Evolutionary conservation across 2,797 vertebrate species (phyloP).

Genomic region (Alfaro cultratus): DNA sequence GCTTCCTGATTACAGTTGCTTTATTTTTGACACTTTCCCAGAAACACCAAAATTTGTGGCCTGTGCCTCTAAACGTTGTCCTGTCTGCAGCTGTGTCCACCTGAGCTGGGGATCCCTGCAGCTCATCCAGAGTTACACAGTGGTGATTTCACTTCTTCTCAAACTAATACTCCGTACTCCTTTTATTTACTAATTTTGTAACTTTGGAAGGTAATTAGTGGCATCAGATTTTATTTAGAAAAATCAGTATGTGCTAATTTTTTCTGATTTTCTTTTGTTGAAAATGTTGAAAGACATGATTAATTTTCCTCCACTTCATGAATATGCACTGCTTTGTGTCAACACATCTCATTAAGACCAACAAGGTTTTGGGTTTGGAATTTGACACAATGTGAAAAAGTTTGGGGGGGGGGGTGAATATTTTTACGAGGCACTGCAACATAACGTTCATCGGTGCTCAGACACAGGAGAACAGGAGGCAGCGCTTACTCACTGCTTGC

Average conservation of each 20-base stretch:
- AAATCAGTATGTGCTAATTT: background rate
- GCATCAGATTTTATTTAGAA: background rate
- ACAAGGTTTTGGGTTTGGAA: background rate
- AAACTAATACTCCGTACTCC: background rate
- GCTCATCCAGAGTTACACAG: background rate
- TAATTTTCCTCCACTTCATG: background rate
- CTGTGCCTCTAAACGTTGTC: background rate
- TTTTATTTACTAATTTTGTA: background rate
- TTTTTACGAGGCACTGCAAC: background rate
- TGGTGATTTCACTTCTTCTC: background rate
- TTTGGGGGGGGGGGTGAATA: background rate
- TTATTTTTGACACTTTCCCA: background rate
- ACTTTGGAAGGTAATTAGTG: background rate
- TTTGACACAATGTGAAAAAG: background rate
- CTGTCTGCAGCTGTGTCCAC: background rate
- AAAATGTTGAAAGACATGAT: background rate
- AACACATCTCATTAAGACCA: background rate
- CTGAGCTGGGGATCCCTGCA: background rate
- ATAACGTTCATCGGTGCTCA: background rate
- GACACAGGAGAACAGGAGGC: background rate
- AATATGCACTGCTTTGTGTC: background rate
- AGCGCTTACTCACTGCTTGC: slow-evolving; percentile 37
- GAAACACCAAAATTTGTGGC: background rate
- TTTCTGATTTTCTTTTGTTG: background rate
- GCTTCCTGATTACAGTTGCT: background rate